Base-by-base conservation (phyloP, 2,888 invertebrate species). In the Diplazon laetatorius region DNA sequence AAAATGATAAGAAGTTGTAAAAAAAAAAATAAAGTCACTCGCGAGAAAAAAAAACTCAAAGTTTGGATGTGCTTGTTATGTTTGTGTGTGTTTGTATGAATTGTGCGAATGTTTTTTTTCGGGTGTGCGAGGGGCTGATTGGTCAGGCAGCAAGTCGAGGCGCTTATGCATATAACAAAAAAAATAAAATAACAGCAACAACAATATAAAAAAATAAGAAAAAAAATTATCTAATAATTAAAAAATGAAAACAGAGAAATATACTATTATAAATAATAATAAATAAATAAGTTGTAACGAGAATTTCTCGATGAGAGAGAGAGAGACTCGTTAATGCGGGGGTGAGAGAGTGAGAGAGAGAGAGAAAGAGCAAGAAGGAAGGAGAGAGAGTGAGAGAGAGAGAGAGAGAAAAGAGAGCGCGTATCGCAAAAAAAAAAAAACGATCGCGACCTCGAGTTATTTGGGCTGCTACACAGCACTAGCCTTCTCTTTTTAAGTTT, bases 401-500 rank as follows among this genome's bases (percentile, higher is more conserved):
- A 52, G 50, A 63, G 44, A 55, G 57, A 46, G 30, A 6, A 42
- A 65, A 46, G 30, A 6, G 37, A 65, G 25, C 39, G 66, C 22
- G 52, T 22, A 14, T n/a, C n/a, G n/a, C n/a, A n/a, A n/a, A n/a
- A n/a, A n/a, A n/a, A n/a, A n/a, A n/a, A n/a, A n/a, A n/a, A n/a
- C n/a, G 39, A 14, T 59, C 30, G 52, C 60, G 65, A 66, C 16
- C 59, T 76, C 46, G 77, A 78, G 65, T 63, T 35, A 55, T 55
- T 57, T 69, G 52, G 57, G 75, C 73, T 78, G 73, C 59, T 52
- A 69, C 72, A 74, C 65, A 74, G 62, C 77, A 78, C 80, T 82
- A 82, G 84, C 84, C 80, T 81, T 83, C 82, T 84, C 80, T 82
- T 80, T 85, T 87, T 86, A 87, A 87, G 87, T 87, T 87, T 88